phyloP scores from a whole-genome alignment of 2,888 invertebrate genomes.

The Sthenelais limicola region DNA sequence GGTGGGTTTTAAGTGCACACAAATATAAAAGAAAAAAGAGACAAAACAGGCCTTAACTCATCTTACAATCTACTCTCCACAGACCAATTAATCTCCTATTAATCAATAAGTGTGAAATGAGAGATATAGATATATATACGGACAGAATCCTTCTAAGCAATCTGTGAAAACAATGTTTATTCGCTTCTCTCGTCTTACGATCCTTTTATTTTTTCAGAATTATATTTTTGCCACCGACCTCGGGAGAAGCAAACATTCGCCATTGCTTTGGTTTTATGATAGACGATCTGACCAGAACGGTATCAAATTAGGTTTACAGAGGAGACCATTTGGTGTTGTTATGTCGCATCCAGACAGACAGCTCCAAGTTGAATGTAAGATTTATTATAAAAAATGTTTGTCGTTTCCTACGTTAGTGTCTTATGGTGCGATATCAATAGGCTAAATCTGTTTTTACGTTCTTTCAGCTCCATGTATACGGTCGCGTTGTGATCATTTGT shows the following conservation, averaged over 20 bases:
- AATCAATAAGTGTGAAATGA: no score
- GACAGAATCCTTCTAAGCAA: no score
- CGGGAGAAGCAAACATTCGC: background rate
- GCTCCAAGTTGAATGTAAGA: conserved; percentile 23
- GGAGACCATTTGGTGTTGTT: conserved; percentile 46
- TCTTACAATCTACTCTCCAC: no score
- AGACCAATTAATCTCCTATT: no score
- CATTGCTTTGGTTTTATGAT: conserved; percentile 43
- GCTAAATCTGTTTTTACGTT: no score
- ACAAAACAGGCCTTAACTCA: no score
- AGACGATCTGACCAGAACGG: background rate
- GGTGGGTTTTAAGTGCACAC: no score
- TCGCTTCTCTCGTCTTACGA: no score
- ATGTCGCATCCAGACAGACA: conserved; percentile 48
- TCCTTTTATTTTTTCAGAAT: conserved; percentile 36
- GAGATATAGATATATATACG: no score
- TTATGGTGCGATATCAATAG: no score
- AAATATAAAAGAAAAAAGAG: no score
- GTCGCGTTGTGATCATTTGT: conserved; percentile 47
- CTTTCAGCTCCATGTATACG: conserved; percentile 44
- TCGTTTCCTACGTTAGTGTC: background rate
- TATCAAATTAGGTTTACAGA: conserved; percentile 30
- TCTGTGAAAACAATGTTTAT: no score
- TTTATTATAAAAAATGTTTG: background rate
- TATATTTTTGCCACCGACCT: conserved; percentile 46